phyloP scores from a whole-genome alignment of 2,888 invertebrate species.

The Phrixothrix hirtus region DNA sequence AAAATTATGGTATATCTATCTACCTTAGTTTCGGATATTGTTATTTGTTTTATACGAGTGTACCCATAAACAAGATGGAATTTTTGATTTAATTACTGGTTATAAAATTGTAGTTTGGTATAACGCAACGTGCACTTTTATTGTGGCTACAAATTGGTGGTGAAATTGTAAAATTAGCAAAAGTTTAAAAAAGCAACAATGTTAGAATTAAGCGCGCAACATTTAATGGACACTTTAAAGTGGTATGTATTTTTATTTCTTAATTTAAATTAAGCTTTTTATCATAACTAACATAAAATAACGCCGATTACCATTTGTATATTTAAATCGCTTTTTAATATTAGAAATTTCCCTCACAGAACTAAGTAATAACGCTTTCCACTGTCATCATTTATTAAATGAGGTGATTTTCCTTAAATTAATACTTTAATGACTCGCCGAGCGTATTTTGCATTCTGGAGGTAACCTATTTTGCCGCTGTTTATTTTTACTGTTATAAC shows the following conservation, averaged over 20 bases:
- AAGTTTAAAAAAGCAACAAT: slow-evolving; percentile 2
- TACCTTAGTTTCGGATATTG: slow-evolving; percentile 5
- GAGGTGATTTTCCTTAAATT: too few relatives aligned
- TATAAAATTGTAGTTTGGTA: slow-evolving; percentile 20
- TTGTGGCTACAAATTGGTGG: slow-evolving; percentile 1
- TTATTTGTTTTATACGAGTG: slow-evolving; percentile 14
- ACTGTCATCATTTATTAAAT: too few relatives aligned
- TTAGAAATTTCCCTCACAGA: too few relatives aligned
- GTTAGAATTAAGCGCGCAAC: slow-evolving; percentile 25
- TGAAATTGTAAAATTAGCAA: slow-evolving; percentile 6
- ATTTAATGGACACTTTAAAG: slow-evolving; percentile 26
- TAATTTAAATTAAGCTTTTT: neutral
- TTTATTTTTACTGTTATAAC: too few relatives aligned
- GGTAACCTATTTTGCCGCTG: too few relatives aligned
- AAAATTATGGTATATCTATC: neutral
- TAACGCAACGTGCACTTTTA: slow-evolving; percentile 8
- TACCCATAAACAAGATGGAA: slow-evolving; percentile 15
- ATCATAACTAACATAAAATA: neutral
- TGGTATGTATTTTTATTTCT: slow-evolving; percentile 23
- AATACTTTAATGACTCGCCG: too few relatives aligned
- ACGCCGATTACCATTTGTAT: neutral
- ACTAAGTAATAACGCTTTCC: too few relatives aligned
- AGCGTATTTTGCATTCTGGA: too few relatives aligned
- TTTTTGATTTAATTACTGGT: slow-evolving; percentile 24
- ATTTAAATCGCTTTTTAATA: too few relatives aligned